A percentile compares a stretch with the other conserved stretches of the same genome.
phyloP scores from a whole-genome alignment of 2,113 vertebrate genomes.

The Actenoides hombroni region DNA sequence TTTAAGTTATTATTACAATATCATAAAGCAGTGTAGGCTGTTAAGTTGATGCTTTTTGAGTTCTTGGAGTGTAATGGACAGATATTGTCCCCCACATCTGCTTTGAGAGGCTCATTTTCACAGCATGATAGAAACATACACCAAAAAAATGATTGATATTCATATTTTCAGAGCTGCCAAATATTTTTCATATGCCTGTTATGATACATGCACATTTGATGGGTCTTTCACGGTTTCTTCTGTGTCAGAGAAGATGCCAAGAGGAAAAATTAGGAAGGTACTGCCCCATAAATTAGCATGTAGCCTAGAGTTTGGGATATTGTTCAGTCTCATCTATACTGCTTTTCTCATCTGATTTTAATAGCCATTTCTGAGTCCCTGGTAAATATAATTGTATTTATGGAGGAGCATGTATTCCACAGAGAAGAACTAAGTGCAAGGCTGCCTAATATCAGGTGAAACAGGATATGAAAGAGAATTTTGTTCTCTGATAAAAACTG shows the following conservation, averaged over 20 bases:
- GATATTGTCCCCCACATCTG: background rate
- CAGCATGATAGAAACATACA: background rate
- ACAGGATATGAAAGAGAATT: background rate
- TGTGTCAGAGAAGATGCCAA: background rate
- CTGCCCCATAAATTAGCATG: background rate
- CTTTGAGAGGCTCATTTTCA: background rate
- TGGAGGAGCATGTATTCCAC: background rate
- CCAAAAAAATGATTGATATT: background rate
- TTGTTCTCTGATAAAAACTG: background rate
- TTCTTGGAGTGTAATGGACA: background rate
- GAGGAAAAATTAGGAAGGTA: background rate
- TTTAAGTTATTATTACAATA: background rate
- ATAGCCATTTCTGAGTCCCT: background rate
- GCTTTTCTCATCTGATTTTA: background rate
- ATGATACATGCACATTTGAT: background rate
- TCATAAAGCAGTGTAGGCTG: background rate
- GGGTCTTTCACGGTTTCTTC: background rate
- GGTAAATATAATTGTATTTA: background rate
- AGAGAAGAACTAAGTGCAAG: background rate
- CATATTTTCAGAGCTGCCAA: background rate
- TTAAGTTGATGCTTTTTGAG: background rate
- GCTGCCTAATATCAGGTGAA: background rate
- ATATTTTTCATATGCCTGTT: background rate
- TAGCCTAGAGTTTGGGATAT: background rate
- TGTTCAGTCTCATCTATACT: background rate